Percentiles rank a stretch among this genome's conserved stretches.
These are phyloP conservation scores for Aphaenogaster floridana DNA, from an alignment of 1,140 invertebrate species.

Conservation along the genomic window DNA sequence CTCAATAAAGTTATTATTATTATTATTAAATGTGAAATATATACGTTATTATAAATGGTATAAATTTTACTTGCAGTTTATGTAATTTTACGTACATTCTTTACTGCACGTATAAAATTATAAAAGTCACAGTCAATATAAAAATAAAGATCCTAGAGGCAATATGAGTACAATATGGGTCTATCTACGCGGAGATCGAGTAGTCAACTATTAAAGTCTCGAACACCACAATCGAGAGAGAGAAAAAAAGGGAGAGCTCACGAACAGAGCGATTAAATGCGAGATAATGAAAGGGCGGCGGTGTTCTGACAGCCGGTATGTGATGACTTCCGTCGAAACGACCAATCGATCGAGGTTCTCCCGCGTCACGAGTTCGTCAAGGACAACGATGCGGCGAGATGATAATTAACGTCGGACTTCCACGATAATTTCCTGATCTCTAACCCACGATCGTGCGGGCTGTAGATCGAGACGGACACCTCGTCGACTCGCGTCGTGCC, in stretches of 20 bases:
- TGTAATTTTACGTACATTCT: background rate
- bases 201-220: background rate
- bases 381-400: slow-evolving; percentile 2
- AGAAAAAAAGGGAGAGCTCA: background rate
- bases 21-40: background rate
- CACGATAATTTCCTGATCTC: slow-evolving; percentile 28
- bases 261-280: slow-evolving; percentile 17
- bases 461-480: slow-evolving; percentile 1
- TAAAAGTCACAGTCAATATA: background rate
- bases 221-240: background rate
- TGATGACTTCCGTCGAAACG: slow-evolving; percentile 22
- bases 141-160: background rate
- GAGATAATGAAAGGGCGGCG: slow-evolving; percentile 45
- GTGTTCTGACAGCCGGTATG: slow-evolving; percentile 25
- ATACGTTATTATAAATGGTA: background rate
- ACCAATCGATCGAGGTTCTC: slow-evolving; percentile 36
- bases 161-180: background rate
- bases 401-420: slow-evolving; percentile 39
- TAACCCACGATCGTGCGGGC: background rate
- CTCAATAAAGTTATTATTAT: too few species aligned
- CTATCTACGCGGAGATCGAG: background rate
- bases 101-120: background rate
- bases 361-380: slow-evolving; percentile 1
- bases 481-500: background rate
- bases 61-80: background rate